Conservation (phyloP, 2,888 invertebrate genomes). For the Glaucopsyche alexis region DNA sequence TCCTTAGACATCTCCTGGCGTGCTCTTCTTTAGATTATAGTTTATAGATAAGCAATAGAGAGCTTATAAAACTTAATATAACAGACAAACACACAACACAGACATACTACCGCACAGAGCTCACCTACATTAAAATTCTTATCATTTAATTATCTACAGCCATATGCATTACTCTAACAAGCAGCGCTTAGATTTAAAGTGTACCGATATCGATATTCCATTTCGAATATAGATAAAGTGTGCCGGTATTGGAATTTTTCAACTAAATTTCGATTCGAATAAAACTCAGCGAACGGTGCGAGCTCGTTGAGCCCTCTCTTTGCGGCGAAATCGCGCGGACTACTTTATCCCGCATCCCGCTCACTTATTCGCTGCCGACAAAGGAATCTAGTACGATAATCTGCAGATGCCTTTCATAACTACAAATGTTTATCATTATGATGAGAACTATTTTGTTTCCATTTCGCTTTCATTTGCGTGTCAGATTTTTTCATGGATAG, state of each 20-base stretch:
- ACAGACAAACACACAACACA: too few relatives aligned
- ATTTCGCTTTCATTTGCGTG: background rate
- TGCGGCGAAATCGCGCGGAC: constrained; percentile 70
- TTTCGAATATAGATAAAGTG: constrained; percentile 29
- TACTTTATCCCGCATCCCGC: constrained; percentile 72
- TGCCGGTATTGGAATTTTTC: constrained; percentile 41
- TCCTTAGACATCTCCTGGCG: too few relatives aligned
- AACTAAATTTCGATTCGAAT: constrained; percentile 72
- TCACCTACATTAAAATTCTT: too few relatives aligned
- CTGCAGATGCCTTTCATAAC: constrained; percentile 48
- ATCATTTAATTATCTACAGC: background rate
- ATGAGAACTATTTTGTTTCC: constrained; percentile 16
- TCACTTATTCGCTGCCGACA: constrained; percentile 53
- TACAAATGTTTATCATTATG: constrained; percentile 37
- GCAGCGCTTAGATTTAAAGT: background rate
- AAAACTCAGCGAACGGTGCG: constrained; percentile 57
- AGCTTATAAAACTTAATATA: too few relatives aligned
- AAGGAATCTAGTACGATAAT: constrained; percentile 69
- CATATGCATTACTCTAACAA: constrained; percentile 39
- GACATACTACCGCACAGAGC: too few relatives aligned
- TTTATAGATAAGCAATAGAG: too few relatives aligned
- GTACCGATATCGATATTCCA: constrained; percentile 6
- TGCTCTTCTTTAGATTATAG: too few relatives aligned
- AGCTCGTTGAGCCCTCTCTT: constrained; percentile 74
- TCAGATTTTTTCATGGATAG: too few relatives aligned